Base-by-base conservation (phyloP, 2,888 invertebrate species). In the Rhabditoides inermis region DNA sequence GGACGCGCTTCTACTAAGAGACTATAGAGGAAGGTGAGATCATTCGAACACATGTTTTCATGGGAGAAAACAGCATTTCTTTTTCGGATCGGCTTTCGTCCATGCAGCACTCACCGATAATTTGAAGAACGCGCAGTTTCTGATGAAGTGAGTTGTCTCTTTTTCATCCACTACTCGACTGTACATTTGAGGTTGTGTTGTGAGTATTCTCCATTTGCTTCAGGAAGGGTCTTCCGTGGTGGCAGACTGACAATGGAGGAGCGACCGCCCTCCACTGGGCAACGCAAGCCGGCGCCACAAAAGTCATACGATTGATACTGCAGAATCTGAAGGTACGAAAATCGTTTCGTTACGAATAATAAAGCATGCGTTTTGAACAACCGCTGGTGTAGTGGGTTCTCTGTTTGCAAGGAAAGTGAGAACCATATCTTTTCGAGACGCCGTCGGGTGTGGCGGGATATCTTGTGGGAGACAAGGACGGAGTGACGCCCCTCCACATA, bases 401-500 rank as follows among this genome's bases (percentile, higher is more conserved):
- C n/a, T n/a, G n/a, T n/a, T n/a, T n/a, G n/a, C n/a, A n/a, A n/a
- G n/a, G n/a, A n/a, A n/a, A n/a, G n/a, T n/a, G n/a, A n/a, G n/a
- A n/a, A n/a, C n/a, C n/a, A n/a, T 32, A 25, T 23, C 7, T 40
- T 6, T 4, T 23, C 5, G 15, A 40, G 25, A 35, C 36, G 18
- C 53, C 48, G n/a, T 35, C 39, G 26, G 39, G 26, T 12, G n/a
- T 18, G 28, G 27, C 36, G 28, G 26, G 23, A 20, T 53, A 60
- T 53, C 39, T 72, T 5, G 51, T 56, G 0, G 60, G 60, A 45
- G 70, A 72, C 32, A 45, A 49, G 6, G 65, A 65, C 10, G 57
- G 53, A 12, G 67, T 73, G 6, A 73, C 70, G 1, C 65, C 73
- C 1, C 28, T 73, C 4, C 73, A 73, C 40, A 59, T 73, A 6